Evolutionary conservation across 1,140 invertebrate genomes (phyloP).

Genomic region (Eriosoma lanigerum): DNA sequence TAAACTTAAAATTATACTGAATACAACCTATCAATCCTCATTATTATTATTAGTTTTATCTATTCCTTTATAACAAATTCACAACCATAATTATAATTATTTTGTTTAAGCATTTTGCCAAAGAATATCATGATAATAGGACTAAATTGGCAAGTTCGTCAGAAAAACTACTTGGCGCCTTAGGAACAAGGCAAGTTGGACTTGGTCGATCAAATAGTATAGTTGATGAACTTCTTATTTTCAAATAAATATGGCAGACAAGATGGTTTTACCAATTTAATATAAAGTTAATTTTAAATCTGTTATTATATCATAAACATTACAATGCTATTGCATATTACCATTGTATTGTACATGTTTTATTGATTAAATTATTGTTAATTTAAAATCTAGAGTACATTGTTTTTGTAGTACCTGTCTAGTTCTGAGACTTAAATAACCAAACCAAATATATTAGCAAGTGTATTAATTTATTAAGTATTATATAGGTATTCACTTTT

Average conservation of each 20-base stretch:
- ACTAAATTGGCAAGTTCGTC: constrained; percentile 40
- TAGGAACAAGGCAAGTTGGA: constrained; percentile 48
- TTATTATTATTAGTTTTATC: no score
- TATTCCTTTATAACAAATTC: no score
- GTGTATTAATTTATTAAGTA: no score
- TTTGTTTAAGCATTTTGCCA: constrained; percentile 42
- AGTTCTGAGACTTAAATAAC: no score
- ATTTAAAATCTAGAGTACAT: not conserved
- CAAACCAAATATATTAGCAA: no score
- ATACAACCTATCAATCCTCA: no score
- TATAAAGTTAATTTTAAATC: constrained; percentile 31
- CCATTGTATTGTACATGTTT: constrained; percentile 37
- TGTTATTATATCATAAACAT: constrained; percentile 27
- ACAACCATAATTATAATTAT: no score
- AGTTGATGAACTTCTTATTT: constrained; percentile 49
- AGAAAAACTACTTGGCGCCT: constrained; percentile 27
- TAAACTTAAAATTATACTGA: no score
- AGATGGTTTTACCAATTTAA: not conserved
- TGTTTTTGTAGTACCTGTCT: not conserved
- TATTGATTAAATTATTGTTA: constrained; percentile 44
- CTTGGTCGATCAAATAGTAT: constrained; percentile 51
- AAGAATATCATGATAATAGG: constrained; percentile 50
- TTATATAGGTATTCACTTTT: no score
- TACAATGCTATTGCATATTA: constrained; percentile 30
- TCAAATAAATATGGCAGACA: constrained; percentile 37